A percentile compares a stretch with the other conserved stretches of the same genome.
These are phyloP conservation scores for Iphiclides podalirius DNA, from an alignment of 2,888 invertebrate genomes.

Conservation along the genomic window DNA sequence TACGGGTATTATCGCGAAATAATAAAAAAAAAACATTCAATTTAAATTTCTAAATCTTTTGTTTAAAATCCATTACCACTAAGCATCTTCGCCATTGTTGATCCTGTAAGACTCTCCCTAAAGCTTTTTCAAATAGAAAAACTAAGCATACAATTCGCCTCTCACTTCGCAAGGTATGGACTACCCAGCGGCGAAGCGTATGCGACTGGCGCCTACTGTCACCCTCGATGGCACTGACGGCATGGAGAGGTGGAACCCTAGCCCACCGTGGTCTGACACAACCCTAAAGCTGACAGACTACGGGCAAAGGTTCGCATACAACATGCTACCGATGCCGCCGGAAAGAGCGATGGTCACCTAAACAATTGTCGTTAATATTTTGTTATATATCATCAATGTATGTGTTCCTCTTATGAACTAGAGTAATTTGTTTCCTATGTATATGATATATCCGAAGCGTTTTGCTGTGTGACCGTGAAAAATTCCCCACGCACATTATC, in stretches of 20 bases:
- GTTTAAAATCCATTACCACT: conserved; percentile 25
- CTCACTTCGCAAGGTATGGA: no score
- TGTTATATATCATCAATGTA: background rate
- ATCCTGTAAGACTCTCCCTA: no score
- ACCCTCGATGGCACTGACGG: conserved; percentile 82
- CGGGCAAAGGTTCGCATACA: conserved; percentile 89
- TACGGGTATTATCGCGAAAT: no score
- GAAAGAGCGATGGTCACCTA: conserved; percentile 79
- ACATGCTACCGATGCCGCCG: conserved; percentile 84
- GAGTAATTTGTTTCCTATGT: background rate
- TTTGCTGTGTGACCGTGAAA: no score
- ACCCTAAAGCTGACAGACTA: conserved; percentile 89
- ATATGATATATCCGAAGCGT: no score
- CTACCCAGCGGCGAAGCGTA: conserved; percentile 62
- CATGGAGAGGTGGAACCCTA: conserved; percentile 92
- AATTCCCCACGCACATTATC: no score
- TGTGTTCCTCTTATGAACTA: conserved; percentile 13
- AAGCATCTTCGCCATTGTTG: no score
- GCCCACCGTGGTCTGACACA: conserved; percentile 92
- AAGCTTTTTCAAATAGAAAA: no score
- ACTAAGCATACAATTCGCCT: no score
- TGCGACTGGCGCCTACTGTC: conserved; percentile 53
- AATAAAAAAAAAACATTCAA: no score
- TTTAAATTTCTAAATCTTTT: no score
- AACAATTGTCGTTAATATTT: conserved; percentile 21